A percentile compares a stretch with the other conserved stretches of the same genome.
These are phyloP conservation scores for Caenorhabditis sinica DNA, from an alignment of 2,888 invertebrate genomes.

Conservation along the genomic window DNA sequence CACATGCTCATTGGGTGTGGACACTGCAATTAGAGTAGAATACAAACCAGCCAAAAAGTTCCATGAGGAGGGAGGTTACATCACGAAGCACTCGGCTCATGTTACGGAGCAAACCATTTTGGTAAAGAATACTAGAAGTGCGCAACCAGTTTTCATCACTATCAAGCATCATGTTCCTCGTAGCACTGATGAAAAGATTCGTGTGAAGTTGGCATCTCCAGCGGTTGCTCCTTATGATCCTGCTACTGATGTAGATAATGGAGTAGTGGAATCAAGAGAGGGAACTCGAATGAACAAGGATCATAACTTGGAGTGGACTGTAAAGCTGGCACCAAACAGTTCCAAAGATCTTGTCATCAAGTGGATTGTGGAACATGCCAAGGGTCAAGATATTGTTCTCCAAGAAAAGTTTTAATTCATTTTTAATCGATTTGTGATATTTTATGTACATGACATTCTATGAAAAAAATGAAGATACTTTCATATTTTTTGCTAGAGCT, in stretches of 20 bases:
- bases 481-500: neutral
- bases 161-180: constrained; percentile 78
- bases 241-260: neutral
- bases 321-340: constrained; percentile 14
- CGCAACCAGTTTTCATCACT: constrained; percentile 69
- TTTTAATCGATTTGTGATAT: neutral
- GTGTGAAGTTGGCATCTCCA: constrained; percentile 51
- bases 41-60: constrained; percentile 84
- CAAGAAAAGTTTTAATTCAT: constrained; percentile 60
- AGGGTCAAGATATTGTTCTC: constrained; percentile 69
- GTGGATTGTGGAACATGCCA: constrained; percentile 74
- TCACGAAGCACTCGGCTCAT: constrained; percentile 67
- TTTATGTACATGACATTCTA: neutral
- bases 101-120: constrained; percentile 74
- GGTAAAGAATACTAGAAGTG: constrained; percentile 74
- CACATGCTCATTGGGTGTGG: constrained; percentile 84
- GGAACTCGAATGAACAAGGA: constrained; percentile 58
- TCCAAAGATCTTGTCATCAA: constrained; percentile 66
- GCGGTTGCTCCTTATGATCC: constrained; percentile 32
- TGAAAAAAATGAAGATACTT: neutral
- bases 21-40: constrained; percentile 84
- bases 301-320: constrained; percentile 76
- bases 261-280: constrained; percentile 34
- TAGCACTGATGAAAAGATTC: constrained; percentile 79
- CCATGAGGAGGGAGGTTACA: constrained; percentile 78